Percentiles rank a stretch among this genome's conserved stretches.
phyloP scores from a whole-genome alignment of 1,140 invertebrate species.

The Leucophenga varia region DNA sequence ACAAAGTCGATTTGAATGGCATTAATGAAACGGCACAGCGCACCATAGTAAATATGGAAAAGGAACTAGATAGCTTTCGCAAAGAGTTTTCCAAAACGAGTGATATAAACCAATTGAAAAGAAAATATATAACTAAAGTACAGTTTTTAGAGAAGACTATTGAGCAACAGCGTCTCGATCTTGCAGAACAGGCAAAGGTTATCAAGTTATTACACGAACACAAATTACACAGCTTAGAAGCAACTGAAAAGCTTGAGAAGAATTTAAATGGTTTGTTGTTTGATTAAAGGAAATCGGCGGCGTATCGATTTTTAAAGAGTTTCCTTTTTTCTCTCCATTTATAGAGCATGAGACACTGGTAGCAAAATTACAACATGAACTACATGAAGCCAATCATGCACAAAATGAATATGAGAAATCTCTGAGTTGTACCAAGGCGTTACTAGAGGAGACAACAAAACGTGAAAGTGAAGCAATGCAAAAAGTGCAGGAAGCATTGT shows the following conservation, averaged over 20 bases:
- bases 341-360: slow-evolving; percentile 6
- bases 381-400: slow-evolving; percentile 9
- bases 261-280: slow-evolving; percentile 9
- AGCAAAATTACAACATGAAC: slow-evolving; percentile 9
- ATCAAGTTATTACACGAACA: slow-evolving; percentile 35
- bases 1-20: slow-evolving; percentile 17
- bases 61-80: slow-evolving; percentile 35
- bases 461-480: slow-evolving; percentile 27
- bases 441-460: slow-evolving; percentile 24
- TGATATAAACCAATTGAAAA: too few relatives aligned
- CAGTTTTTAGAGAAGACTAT: slow-evolving; percentile 7
- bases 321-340: slow-evolving; percentile 3
- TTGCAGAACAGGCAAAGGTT: slow-evolving; percentile 27
- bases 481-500: slow-evolving; percentile 58
- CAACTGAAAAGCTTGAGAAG: slow-evolving; percentile 20
- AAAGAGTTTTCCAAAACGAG: too few relatives aligned
- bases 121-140: too few relatives aligned
- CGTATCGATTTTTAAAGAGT: too few relatives aligned
- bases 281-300: not conserved
- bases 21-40: slow-evolving; percentile 28
- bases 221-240: slow-evolving; percentile 19
- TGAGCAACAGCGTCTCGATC: slow-evolving; percentile 22
- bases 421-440: slow-evolving; percentile 2
- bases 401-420: slow-evolving; percentile 27
- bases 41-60: slow-evolving; percentile 39